Conservation (phyloP, 1,140 invertebrate species). For the Sinonovacula constricta region DNA sequence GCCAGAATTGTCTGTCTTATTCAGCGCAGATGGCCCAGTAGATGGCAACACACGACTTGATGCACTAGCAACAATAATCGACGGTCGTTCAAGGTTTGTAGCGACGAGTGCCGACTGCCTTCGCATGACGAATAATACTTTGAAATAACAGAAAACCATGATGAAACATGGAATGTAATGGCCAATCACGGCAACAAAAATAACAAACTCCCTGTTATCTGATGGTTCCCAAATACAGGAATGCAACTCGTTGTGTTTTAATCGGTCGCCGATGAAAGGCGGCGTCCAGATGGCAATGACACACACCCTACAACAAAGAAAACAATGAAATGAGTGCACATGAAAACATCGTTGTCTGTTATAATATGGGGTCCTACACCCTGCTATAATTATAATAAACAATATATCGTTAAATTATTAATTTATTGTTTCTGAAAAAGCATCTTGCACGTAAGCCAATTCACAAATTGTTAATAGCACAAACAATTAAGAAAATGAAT, state of each 20-base stretch:
- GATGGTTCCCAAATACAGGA: constrained; percentile 54
- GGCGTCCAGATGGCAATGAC: constrained; percentile 52
- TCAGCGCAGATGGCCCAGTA: not conserved
- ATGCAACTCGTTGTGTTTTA: constrained; percentile 40
- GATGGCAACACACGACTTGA: not conserved
- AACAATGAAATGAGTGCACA: no score
- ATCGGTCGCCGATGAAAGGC: constrained; percentile 46
- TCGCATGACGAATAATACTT: constrained; percentile 42
- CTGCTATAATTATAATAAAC: no score
- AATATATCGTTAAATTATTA: no score
- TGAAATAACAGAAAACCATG: constrained; percentile 47
- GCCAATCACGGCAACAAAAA: constrained; percentile 49
- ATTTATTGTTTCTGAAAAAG: no score
- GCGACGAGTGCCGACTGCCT: constrained; percentile 10
- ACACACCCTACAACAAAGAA: constrained; percentile 24
- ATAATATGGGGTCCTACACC: no score
- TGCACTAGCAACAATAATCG: no score
- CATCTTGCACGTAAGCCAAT: no score
- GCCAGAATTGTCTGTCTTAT: not conserved
- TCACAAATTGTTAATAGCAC: no score
- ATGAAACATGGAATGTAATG: constrained; percentile 49
- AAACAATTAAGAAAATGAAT: no score
- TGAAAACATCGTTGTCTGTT: no score
- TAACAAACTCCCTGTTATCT: constrained; percentile 49
- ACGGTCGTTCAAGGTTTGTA: no score